A percentile compares a stretch with the other conserved stretches of the same genome.
Conservation (phyloP, 2,113 vertebrate species). For the Strix uralensis region DNA sequence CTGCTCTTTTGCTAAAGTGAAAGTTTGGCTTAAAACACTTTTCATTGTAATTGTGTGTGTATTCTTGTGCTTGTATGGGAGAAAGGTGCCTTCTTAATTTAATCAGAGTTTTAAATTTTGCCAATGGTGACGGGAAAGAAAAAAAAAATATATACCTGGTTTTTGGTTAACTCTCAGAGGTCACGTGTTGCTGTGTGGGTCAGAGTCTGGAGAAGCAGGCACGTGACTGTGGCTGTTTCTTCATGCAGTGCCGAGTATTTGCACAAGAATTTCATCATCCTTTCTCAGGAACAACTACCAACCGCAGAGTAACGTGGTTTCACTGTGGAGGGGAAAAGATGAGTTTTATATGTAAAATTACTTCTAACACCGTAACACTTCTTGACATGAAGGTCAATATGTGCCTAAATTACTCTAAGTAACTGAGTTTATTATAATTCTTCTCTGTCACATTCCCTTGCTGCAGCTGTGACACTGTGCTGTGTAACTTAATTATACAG, state of each 20-base stretch:
- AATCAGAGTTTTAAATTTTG: neutral
- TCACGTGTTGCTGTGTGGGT: neutral
- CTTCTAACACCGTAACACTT: neutral
- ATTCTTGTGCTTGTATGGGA: neutral
- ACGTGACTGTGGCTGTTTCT: neutral
- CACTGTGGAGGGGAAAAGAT: neutral
- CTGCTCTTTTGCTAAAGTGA: neutral
- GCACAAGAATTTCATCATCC: constrained; percentile 11
- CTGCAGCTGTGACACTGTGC: constrained; percentile 19
- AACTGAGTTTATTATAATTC: constrained; percentile 25
- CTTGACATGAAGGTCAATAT: constrained; percentile 24
- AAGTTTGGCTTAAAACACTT: neutral
- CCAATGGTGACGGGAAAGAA: neutral
- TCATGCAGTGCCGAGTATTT: neutral
- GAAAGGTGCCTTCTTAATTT: neutral
- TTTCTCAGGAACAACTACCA: neutral
- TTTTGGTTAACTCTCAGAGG: neutral
- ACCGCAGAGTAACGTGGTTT: neutral
- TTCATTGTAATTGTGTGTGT: rapidly evolving
- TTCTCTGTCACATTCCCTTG: neutral
- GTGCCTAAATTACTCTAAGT: neutral
- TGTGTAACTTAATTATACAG: constrained; percentile 26
- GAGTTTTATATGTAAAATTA: neutral
- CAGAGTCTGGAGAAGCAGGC: constrained; percentile 30
- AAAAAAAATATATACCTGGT: neutral